These are phyloP conservation scores for Falco cherrug DNA, from an alignment of 2,797 vertebrate species.

Conservation along the genomic window DNA sequence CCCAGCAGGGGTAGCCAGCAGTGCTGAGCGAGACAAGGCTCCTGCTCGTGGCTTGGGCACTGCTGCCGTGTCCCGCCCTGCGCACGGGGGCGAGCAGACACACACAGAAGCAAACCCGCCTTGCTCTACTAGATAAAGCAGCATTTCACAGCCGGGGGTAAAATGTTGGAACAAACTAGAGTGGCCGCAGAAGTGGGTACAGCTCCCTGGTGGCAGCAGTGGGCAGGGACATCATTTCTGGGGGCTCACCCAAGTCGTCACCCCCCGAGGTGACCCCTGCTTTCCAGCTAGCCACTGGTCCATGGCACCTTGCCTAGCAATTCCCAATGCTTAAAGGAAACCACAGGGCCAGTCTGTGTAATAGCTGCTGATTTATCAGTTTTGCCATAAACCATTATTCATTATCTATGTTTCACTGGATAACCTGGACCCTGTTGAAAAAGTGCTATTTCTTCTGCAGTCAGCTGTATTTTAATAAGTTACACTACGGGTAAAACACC, in stretches of 20 bases:
- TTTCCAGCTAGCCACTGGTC: not conserved
- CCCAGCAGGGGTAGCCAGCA: accelerated
- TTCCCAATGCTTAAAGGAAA: not conserved
- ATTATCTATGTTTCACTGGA: constrained; percentile 23
- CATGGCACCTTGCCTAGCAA: not conserved
- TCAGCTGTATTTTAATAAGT: constrained; percentile 59
- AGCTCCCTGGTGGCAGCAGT: not conserved
- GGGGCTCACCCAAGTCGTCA: accelerated
- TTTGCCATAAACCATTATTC: constrained; percentile 50
- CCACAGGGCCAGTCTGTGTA: not conserved
- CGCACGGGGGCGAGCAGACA: accelerated
- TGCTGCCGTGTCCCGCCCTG: accelerated
- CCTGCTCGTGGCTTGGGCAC: not conserved
- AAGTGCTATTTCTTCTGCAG: constrained; percentile 19
- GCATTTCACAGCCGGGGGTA: not conserved
- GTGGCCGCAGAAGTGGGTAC: accelerated
- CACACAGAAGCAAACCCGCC: accelerated
- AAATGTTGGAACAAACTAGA: not conserved
- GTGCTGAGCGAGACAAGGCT: accelerated
- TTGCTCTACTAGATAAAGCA: not conserved
- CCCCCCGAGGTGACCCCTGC: not conserved
- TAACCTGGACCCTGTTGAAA: not conserved
- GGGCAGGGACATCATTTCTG: accelerated
- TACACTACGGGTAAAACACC: constrained; percentile 1
- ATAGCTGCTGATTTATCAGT: constrained; percentile 22